Evolutionary conservation across 2,888 invertebrate genomes (phyloP).

Genomic region (Eretmocerus hayati): DNA sequence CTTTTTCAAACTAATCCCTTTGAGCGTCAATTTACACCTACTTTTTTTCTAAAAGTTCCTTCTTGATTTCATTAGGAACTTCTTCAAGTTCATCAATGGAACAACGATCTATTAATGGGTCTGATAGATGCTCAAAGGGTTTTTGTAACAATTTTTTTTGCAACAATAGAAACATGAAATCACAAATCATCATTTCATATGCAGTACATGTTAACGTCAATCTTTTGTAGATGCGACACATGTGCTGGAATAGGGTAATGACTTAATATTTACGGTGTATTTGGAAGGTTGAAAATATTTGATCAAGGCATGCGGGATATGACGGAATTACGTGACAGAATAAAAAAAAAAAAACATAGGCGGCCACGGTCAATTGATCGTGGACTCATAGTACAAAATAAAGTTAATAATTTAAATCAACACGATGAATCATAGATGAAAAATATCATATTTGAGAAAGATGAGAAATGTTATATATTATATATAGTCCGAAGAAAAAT

Average conservation of each 20-base stretch:
- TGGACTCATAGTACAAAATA: slow-evolving; percentile 46
- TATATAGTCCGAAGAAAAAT: slow-evolving; percentile 1
- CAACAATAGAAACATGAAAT: slow-evolving; percentile 6
- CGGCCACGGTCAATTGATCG: slow-evolving; percentile 23
- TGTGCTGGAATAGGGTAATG: slow-evolving; percentile 22
- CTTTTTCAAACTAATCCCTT: no score
- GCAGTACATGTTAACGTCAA: slow-evolving; percentile 19
- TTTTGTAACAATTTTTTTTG: no score
- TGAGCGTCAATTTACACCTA: no score
- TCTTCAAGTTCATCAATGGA: no score
- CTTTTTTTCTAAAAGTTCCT: no score
- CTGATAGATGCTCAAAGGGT: no score
- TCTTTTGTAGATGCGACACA: slow-evolving; percentile 12
- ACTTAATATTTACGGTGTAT: slow-evolving; percentile 21
- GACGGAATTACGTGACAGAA: slow-evolving; percentile 16
- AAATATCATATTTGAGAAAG: not conserved
- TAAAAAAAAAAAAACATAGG: slow-evolving; percentile 9
- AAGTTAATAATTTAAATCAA: slow-evolving; percentile 37
- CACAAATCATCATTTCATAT: slow-evolving; percentile 7
- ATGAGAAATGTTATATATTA: not conserved
- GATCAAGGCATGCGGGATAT: slow-evolving; percentile 14
- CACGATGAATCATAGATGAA: not conserved
- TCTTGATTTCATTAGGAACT: no score
- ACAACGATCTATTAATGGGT: no score
- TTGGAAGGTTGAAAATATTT: slow-evolving; percentile 6